Conservation (phyloP, 1,140 invertebrate genomes). For the Amyelois transitella region DNA sequence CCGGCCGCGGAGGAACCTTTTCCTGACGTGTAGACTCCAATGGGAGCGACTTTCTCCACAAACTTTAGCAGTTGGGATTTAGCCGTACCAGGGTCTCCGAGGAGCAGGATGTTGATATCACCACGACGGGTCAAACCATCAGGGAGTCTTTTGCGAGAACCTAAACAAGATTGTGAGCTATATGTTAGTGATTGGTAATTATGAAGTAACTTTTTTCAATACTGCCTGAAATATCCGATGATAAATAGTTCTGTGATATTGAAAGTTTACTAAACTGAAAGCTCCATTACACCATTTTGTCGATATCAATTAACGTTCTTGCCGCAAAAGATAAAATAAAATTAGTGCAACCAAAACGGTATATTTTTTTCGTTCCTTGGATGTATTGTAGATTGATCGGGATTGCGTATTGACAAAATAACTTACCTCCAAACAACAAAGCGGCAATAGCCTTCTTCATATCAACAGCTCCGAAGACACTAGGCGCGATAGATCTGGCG, state of each 20-base stretch:
- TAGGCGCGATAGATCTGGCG: conserved; percentile 94
- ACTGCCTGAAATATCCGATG: no score
- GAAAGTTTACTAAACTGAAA: no score
- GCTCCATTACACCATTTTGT: no score
- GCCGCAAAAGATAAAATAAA: no score
- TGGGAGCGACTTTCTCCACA: conserved; percentile 96
- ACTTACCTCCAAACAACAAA: conserved; percentile 87
- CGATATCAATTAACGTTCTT: no score
- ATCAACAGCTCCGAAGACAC: conserved; percentile 95
- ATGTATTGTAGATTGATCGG: no score
- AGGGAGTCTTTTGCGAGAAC: conserved; percentile 90
- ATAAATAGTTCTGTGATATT: no score
- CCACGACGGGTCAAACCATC: conserved; percentile 96
- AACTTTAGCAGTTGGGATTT: conserved; percentile 99
- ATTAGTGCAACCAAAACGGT: no score
- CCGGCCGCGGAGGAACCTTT: conserved; percentile 99
- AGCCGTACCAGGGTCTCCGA: conserved; percentile 99
- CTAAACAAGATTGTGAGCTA: conserved; percentile 44
- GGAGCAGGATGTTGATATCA: conserved; percentile 96
- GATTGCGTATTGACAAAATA: conserved; percentile 1
- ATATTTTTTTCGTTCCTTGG: no score
- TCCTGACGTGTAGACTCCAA: conserved; percentile 98
- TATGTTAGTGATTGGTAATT: neutral
- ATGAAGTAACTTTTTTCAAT: neutral
- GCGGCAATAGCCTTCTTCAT: conserved; percentile 99